These are phyloP conservation scores for Morus bassanus DNA, from an alignment of 2,797 vertebrate species.

Conservation along the genomic window DNA sequence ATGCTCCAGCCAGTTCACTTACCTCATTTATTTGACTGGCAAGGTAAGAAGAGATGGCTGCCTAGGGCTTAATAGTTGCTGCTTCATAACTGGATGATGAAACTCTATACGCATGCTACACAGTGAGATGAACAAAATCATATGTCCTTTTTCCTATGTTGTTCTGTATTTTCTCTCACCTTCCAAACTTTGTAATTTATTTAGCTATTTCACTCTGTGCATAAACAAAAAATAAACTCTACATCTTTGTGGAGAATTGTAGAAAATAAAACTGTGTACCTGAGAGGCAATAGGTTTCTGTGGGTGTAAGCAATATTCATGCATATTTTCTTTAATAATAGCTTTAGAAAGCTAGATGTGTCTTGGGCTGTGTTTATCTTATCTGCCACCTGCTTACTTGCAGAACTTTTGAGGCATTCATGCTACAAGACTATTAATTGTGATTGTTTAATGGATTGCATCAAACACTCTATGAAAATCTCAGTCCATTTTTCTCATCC, in stretches of 20 bases:
- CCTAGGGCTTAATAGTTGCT: neutral
- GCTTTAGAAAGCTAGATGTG: neutral
- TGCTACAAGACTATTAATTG: neutral
- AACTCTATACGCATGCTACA: neutral
- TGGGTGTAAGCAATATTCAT: neutral
- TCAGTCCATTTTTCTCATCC: neutral
- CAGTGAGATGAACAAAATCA: neutral
- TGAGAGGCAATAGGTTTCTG: neutral
- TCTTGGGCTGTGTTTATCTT: neutral
- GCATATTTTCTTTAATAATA: neutral
- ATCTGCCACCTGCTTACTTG: neutral
- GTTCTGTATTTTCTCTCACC: neutral
- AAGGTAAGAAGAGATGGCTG: neutral
- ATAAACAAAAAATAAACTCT: neutral
- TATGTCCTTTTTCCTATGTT: neutral
- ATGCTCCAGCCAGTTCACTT: neutral
- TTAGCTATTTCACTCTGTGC: neutral
- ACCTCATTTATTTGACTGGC: neutral
- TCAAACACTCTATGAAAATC: neutral
- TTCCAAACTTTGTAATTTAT: neutral
- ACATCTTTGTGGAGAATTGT: neutral
- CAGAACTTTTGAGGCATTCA: neutral
- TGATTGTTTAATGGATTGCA: neutral
- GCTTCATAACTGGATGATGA: neutral
- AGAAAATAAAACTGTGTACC: neutral